Evolutionary conservation across 2,797 vertebrate species (phyloP).

Genomic region (Pagetopsis macropterus): DNA sequence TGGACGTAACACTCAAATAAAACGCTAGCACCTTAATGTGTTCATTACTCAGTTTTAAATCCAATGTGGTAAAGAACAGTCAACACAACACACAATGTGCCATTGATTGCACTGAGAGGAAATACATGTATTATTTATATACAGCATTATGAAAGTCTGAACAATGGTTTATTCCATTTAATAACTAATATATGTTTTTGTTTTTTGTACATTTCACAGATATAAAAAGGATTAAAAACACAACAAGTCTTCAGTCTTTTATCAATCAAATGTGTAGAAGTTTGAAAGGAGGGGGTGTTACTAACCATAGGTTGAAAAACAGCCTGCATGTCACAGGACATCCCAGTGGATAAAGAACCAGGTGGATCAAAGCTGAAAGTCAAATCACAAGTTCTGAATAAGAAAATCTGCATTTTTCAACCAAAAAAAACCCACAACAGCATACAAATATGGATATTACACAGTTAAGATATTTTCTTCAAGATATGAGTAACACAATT

Average conservation of each 20-base stretch:
- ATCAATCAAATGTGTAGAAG: not conserved
- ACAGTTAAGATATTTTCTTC: not conserved
- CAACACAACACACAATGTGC: not conserved
- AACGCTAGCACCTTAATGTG: not conserved
- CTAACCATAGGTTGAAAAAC: slow-evolving; percentile 91
- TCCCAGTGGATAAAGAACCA: slow-evolving; percentile 88
- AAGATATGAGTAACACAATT: slow-evolving; percentile 5
- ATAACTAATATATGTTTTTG: no score
- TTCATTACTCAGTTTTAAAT: not conserved
- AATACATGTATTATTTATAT: not conserved
- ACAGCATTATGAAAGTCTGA: not conserved
- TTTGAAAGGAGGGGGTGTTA: slow-evolving; percentile 4
- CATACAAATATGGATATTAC: not conserved
- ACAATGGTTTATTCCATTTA: no score
- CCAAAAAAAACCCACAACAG: not conserved
- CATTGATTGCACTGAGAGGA: not conserved
- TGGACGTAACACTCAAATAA: not conserved
- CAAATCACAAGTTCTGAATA: slow-evolving; percentile 31
- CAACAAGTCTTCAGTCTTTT: no score
- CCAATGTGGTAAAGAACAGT: not conserved
- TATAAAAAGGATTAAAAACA: no score
- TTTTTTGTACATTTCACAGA: no score
- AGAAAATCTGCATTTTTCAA: not conserved
- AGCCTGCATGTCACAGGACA: slow-evolving; percentile 88
- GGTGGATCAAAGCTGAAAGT: slow-evolving; percentile 88